Evolutionary conservation across 2,797 vertebrate species (phyloP).

Genomic region (Spinus pinus): DNA sequence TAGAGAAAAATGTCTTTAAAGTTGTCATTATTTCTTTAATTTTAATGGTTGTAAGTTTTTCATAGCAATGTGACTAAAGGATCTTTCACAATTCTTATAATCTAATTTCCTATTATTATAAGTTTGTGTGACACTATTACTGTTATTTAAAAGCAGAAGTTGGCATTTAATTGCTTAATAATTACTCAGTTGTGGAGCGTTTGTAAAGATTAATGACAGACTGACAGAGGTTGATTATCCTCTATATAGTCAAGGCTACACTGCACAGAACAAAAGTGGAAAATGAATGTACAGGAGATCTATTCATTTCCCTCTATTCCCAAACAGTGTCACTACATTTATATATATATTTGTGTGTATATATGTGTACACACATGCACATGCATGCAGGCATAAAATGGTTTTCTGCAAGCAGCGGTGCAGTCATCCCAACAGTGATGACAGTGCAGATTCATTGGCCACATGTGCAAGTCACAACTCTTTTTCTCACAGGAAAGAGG

Average conservation of each 20-base stretch:
- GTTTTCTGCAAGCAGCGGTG: neutral
- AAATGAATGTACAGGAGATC: neutral
- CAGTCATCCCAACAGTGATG: neutral
- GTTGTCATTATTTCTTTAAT: neutral
- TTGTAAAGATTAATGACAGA: neutral
- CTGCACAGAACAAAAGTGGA: neutral
- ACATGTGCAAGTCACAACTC: neutral
- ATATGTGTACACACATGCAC: rapidly evolving
- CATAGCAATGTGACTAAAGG: neutral
- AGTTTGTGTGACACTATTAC: neutral
- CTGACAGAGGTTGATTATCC: neutral
- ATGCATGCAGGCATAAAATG: neutral
- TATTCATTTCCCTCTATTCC: neutral
- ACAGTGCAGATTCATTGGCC: neutral
- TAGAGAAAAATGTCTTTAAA: neutral
- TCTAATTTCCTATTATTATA: neutral
- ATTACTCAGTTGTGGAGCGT: neutral
- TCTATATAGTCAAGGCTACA: neutral
- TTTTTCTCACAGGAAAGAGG: neutral
- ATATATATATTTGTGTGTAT: neutral
- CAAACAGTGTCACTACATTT: neutral
- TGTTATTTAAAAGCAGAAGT: slow-evolving; percentile 3
- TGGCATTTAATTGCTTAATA: neutral
- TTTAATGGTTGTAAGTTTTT: neutral
- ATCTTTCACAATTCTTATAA: neutral